phyloP scores from a whole-genome alignment of 2,797 vertebrate genomes.

The Catamblyrhynchus diadema region DNA sequence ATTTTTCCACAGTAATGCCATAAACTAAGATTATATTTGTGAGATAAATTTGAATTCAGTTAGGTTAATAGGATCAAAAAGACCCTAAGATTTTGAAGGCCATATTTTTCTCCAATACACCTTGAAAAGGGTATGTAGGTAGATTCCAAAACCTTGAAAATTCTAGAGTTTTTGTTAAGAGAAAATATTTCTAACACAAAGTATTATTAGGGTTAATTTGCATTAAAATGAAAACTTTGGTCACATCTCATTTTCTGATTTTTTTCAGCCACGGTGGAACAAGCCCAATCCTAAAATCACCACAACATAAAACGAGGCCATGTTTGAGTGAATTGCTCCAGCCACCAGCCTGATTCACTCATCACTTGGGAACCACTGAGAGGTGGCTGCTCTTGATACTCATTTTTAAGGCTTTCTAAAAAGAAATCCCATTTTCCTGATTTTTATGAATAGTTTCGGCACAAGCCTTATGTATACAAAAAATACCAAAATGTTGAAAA shows the following conservation, averaged over 20 bases:
- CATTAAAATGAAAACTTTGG: background rate
- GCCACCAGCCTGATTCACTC: background rate
- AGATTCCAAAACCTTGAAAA: background rate
- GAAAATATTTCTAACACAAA: background rate
- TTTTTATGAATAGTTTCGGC: background rate
- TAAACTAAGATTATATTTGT: background rate
- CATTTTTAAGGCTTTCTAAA: background rate
- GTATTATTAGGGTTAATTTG: background rate
- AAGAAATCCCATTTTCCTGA: background rate
- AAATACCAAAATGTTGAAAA: background rate
- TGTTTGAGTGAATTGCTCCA: background rate
- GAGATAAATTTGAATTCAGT: background rate
- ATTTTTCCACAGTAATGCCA: background rate
- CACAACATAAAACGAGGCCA: background rate
- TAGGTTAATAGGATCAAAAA: background rate
- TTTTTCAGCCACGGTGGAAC: background rate
- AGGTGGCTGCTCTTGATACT: background rate
- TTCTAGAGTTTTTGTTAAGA: background rate
- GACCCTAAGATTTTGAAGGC: background rate
- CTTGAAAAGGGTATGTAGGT: background rate
- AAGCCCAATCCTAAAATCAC: background rate
- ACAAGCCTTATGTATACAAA: background rate
- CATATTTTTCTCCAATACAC: background rate
- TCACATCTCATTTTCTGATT: background rate
- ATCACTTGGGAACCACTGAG: background rate